Base-by-base conservation (phyloP, 2,888 invertebrate species). In the Malachius bipustulatus region DNA sequence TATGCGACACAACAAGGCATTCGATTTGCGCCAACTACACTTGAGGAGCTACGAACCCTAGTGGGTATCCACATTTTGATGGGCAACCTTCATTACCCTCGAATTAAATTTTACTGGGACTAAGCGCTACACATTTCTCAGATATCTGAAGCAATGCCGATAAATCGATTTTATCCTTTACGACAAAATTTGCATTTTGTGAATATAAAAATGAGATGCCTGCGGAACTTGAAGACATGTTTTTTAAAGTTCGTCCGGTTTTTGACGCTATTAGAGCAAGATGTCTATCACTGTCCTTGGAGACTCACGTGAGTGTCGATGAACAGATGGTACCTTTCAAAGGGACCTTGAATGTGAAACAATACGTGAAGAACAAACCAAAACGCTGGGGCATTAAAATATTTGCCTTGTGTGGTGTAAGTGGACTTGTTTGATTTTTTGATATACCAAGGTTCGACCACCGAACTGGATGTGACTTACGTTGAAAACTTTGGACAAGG, bases 341-440 rank as follows among this genome's bases (percentile, higher is more conserved):
- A 14, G 33, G 40, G 8, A n/a, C 16, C n/a, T 13, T 37, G 11
- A 38, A 26, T 16, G 16, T 41, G 24, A 41, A 42, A 16, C 39
- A 41, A 13, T 38, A 42, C 19, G 14, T 45, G 9, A 41, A 41
- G 26, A 27, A 30, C 24, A 43, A 43, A 36, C 43, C 44, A 4
- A 33, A 26, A 28, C 44, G 45, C 10, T 51, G 51, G 51, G 52
- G 47, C n/a, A 43, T 52, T 30, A 50, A 52, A 43, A 36, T 48
- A n/a, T 48, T 38, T 34, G 37, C 47, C 12, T 15, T 55, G n/a
- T 48, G 47, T 40, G 53, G 49, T 16, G 42, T 43, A 45, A 47
- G 43, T 40, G 52, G 50, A 10, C 40, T 37, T 45, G 6, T 54
- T 48, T 40, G 50, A 56, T 42, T 54, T 54, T 40, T 35, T 54